phyloP scores from a whole-genome alignment of 2,797 vertebrate genomes.

The Trachops cirrhosus region DNA sequence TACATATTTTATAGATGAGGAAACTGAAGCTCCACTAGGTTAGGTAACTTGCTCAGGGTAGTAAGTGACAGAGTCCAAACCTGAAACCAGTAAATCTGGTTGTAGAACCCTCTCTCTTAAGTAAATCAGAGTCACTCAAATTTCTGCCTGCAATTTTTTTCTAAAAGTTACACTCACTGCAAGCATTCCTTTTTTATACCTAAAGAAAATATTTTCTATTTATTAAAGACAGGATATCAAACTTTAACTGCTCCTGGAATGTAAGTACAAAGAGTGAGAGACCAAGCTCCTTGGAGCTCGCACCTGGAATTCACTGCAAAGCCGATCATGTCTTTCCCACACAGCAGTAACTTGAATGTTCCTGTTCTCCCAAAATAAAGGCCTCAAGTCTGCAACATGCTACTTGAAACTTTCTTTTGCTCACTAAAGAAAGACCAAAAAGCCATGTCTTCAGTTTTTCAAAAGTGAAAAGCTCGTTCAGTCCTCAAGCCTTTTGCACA shows the following conservation, averaged over 20 bases:
- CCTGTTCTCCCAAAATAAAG: not conserved
- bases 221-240: not conserved
- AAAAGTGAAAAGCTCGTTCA: not conserved
- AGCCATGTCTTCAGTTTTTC: not conserved
- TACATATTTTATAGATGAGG: slow-evolving; percentile 5
- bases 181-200: not conserved
- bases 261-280: not conserved
- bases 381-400: not conserved
- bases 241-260: not conserved
- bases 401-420: not conserved
- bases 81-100: slow-evolving; percentile 34
- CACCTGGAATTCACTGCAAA: not conserved
- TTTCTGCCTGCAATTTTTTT: not conserved
- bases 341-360: not conserved
- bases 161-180: not conserved
- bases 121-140: not conserved
- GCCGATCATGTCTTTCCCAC: not conserved
- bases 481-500: not conserved
- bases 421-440: not conserved
- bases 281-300: not conserved
- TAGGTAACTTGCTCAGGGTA: slow-evolving; percentile 4
- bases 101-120: not conserved
- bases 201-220: not conserved
- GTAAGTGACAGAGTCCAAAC: not conserved
- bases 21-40: slow-evolving; percentile 13